These are phyloP conservation scores for Morus bassanus DNA, from an alignment of 2,797 vertebrate species.

Conservation along the genomic window DNA sequence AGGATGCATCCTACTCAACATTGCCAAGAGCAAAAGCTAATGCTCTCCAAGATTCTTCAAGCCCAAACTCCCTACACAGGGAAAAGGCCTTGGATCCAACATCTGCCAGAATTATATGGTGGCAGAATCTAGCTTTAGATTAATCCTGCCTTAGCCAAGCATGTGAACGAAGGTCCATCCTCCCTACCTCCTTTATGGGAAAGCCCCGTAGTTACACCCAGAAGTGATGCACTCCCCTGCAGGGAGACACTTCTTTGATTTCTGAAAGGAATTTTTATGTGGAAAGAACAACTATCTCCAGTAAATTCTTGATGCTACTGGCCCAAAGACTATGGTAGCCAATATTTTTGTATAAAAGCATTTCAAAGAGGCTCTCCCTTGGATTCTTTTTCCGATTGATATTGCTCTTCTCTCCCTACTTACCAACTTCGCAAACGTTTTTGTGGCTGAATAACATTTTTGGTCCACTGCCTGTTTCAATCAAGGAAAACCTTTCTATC, in stretches of 20 bases:
- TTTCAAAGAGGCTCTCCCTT: not conserved
- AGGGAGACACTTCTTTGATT: not conserved
- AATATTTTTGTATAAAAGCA: not conserved
- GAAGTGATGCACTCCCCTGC: not conserved
- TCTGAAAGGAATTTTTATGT: not conserved
- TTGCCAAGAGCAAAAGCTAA: not conserved
- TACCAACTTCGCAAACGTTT: not conserved
- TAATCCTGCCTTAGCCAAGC: not conserved
- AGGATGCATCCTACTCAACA: not conserved
- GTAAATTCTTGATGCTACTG: not conserved
- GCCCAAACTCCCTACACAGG: not conserved
- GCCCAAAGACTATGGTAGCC: not conserved
- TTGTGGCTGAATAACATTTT: not conserved
- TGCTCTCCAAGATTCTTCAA: not conserved
- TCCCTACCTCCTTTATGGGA: not conserved
- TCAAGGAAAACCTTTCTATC: constrained; percentile 21
- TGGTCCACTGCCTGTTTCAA: constrained; percentile 12
- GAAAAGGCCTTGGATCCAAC: not conserved
- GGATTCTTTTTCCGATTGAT: not conserved
- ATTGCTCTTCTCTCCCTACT: not conserved
- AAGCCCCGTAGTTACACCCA: not conserved
- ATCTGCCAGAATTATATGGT: not conserved
- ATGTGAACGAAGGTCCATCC: not conserved
- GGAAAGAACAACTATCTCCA: not conserved
- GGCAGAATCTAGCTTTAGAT: not conserved